phyloP scores from a whole-genome alignment of 2,797 vertebrate genomes.

The Eulemur rubriventer region DNA sequence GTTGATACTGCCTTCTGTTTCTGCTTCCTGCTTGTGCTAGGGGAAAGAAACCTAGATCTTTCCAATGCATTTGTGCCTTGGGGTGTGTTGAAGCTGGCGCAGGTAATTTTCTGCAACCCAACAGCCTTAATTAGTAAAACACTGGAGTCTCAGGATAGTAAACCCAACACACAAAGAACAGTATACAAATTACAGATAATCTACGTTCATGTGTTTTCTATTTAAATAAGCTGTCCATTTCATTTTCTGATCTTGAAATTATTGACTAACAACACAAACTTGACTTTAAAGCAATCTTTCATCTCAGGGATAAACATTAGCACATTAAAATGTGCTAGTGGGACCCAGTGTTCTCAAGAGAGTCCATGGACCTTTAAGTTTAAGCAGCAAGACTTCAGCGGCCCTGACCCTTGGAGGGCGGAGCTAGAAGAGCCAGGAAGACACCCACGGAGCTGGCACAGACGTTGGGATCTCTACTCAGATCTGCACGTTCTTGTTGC shows the following conservation, averaged over 20 bases:
- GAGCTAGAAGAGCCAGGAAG: neutral
- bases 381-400: neutral
- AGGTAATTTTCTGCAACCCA: neutral
- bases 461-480: neutral
- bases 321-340: neutral
- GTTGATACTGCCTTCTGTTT: neutral
- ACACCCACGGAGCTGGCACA: accelerated
- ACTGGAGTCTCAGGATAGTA: neutral
- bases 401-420: neutral
- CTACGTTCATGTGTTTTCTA: neutral
- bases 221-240: neutral
- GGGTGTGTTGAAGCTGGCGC: neutral
- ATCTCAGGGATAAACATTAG: neutral
- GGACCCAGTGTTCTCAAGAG: neutral
- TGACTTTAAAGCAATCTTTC: neutral
- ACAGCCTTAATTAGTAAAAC: neutral
- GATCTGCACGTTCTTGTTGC: neutral
- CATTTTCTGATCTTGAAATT: neutral
- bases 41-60: neutral
- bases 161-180: neutral
- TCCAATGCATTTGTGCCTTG: neutral
- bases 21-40: neutral
- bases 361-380: neutral
- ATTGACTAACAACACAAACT: neutral
- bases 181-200: neutral